Conservation (phyloP, 2,797 vertebrate species). For the Cuniculus paca region DNA sequence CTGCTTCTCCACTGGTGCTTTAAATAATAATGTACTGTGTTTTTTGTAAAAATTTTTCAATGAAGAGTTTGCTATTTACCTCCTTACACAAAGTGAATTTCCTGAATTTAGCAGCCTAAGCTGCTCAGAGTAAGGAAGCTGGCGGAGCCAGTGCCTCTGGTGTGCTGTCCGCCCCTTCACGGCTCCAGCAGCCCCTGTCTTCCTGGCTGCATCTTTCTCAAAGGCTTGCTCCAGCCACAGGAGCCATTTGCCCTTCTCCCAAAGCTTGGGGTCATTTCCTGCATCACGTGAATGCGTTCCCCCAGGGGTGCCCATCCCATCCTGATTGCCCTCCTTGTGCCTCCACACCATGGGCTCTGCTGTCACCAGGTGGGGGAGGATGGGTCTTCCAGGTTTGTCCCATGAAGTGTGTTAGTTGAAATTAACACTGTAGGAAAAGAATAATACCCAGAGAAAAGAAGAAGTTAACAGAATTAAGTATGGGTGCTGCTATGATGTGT, state of each 20-base stretch:
- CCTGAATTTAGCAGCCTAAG: neutral
- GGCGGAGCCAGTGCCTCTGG: too few relatives aligned
- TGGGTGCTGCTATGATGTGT: neutral
- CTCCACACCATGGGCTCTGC: neutral
- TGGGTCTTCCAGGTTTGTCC: neutral
- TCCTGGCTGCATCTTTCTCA: neutral
- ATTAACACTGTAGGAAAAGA: neutral
- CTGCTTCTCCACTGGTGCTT: neutral
- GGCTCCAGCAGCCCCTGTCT: fast-evolving
- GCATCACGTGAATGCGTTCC: neutral
- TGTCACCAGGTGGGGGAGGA: fast-evolving
- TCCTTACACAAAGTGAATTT: neutral
- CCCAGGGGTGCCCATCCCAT: neutral
- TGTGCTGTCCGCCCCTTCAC: fast-evolving
- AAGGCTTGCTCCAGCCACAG: neutral
- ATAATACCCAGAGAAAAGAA: neutral
- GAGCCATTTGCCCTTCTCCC: neutral
- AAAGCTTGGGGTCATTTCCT: neutral
- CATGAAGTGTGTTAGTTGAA: neutral
- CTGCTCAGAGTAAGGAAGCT: neutral
- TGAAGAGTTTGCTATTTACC: neutral
- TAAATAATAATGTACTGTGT: neutral
- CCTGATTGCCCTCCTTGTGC: too few relatives aligned
- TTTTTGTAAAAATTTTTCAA: neutral
- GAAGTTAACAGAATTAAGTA: neutral